Evolutionary conservation across 2,113 vertebrate genomes (phyloP), one percentile per base, ranked within the genome.

Genomic region (Anseranas semipalmata): DNA sequence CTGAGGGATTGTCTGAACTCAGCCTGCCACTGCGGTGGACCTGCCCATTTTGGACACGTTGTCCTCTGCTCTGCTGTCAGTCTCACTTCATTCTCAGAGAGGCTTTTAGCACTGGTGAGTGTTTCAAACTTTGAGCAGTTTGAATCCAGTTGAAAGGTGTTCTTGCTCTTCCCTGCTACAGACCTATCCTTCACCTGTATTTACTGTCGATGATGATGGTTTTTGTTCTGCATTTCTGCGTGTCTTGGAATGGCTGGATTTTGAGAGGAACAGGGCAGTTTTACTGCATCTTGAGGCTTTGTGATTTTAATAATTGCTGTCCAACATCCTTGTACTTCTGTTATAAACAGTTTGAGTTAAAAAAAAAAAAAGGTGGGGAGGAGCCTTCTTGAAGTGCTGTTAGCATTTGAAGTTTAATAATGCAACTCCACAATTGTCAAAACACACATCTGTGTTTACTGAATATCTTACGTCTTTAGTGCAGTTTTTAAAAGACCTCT

Each of bases 371-470:
- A 3, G 6, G 0, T 10, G 4, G 4, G 12, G 4, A 18, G 15
- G 0, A 1, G 1, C 5, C 2, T 77, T 9, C 39, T 68, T 78
- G 60, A 94, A 73, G 32, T 33, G 50, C 45, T 25, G 9, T n/a
- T 68, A 46, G 20, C 66, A 27, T 94, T 72, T 84, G 53, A 89
- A 91, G 48, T 65, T 35, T 95, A 95, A 45, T 90, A 30, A 15
- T 30, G 21, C 41, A 85, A 35, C 56, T 91, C 43, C 65, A 55
- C 37, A 72, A 37, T 18, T 95, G 75, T 95, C 95, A 85, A 87
- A 91, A 93, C 75, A 74, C 21, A 18, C 16, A 32, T 87, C 79
- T 37, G 32, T 80, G 43, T 90, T 95, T 95, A 73, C 53, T 76
- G 58, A 90, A 17, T 53, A 71, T 73, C 56, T 79, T 87, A 55